These are phyloP conservation scores for Laodelphax striatellus DNA, from an alignment of 1,140 invertebrate species.

Conservation along the genomic window DNA sequence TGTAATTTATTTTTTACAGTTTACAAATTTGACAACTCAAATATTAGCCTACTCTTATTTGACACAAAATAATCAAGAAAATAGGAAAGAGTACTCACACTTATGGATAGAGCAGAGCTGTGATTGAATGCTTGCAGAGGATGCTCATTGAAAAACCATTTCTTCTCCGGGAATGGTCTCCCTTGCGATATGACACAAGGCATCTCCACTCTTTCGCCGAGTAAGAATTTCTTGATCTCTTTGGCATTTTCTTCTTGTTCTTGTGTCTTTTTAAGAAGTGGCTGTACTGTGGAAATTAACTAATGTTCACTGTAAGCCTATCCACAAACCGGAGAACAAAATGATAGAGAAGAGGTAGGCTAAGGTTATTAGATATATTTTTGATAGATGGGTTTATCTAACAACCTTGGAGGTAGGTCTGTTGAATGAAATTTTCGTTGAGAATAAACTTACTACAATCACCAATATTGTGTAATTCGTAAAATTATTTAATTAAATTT, in stretches of 20 bases:
- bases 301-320: background rate
- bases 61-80: no score
- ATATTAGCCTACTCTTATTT: no score
- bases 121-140: constrained; percentile 6
- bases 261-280: background rate
- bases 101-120: background rate
- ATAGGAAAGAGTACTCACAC: background rate
- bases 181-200: constrained; percentile 15
- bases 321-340: background rate
- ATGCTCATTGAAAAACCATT: constrained; percentile 19
- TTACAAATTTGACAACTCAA: no score
- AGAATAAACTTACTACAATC: no score
- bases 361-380: no score
- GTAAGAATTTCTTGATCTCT: background rate
- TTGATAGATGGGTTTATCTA: no score
- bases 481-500: no score
- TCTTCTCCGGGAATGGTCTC: constrained; percentile 15
- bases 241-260: background rate
- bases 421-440: no score
- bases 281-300: constrained; percentile 2
- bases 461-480: no score
- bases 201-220: constrained; percentile 12
- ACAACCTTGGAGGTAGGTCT: no score
- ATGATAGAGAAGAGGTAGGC: background rate
- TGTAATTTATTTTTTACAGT: no score